Base-by-base conservation (phyloP, 2,797 vertebrate species). In the Artibeus lituratus region DNA sequence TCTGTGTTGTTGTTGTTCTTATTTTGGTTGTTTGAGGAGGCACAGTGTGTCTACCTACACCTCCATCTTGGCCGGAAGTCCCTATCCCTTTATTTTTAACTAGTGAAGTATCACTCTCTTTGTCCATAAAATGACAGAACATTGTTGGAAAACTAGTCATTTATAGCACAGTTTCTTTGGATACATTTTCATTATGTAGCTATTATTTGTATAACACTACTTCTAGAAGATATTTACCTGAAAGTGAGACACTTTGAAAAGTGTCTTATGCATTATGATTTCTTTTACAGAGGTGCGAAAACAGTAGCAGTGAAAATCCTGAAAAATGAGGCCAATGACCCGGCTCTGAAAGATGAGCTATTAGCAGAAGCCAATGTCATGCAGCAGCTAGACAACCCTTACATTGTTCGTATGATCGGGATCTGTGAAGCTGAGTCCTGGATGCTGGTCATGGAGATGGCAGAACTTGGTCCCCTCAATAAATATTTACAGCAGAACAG, bases 401-500 rank as follows among this genome's bases (percentile, higher is more conserved):
- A 99, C 91, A 99, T 99, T 5, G 99, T 99, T n/a, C 98, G 99
- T 76, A 99, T 99, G 99, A 99, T 99, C 4, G 99, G 99, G 0
- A 99, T 99, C 96, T 99, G 99, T 55, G 99, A 99, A 94, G 99
- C 99, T 0, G 99, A 99, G 91, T 99, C 98, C 95, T 99, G 99
- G 98, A 99, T 99, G 99, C 96, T 99, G 97, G 99, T 99, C 47
- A 99, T 99, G 99, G 99, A 99, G 98, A 99, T 99, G 98, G 99
- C 99, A 0, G 99, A 99, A 44, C 99, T 99, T 12, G 99, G 99
- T 4, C 99, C 99, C 0, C 98, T 99, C 95, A 98, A 99, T 98
- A 99, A 99, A 98, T 99, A 99, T 97, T 98, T 99, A 92, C 99
- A 99, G 90, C 99, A 99, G 97, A 99, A 99, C 98, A 99, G 98